Evolutionary conservation across 2,888 invertebrate species (phyloP).

Genomic region (Pollenia labialis): DNA sequence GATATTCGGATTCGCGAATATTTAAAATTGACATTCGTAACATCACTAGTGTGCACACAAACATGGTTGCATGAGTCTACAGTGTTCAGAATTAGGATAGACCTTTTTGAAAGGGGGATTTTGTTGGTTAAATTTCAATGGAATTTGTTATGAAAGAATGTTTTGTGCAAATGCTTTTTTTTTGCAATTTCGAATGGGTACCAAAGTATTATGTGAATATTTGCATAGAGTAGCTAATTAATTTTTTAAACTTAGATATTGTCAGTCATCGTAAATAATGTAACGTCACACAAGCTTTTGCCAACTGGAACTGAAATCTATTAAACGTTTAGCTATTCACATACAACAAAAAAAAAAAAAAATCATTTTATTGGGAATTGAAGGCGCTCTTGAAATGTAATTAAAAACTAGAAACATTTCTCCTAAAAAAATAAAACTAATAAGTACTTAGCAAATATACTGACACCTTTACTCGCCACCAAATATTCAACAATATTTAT

Average conservation of each 20-base stretch:
- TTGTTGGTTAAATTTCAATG: slow-evolving; percentile 41
- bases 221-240: slow-evolving; percentile 55
- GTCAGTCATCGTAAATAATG: background rate
- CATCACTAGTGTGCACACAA: background rate
- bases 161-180: slow-evolving; percentile 23
- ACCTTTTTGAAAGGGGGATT: slow-evolving; percentile 20
- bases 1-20: too few relatives aligned
- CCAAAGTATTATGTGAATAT: slow-evolving; percentile 32
- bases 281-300: background rate
- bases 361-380: background rate
- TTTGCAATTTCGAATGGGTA: slow-evolving; percentile 23
- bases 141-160: slow-evolving; percentile 46
- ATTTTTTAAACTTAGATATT: slow-evolving; percentile 37
- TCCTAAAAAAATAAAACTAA: too few relatives aligned
- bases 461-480: too few relatives aligned
- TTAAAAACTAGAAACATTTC: background rate
- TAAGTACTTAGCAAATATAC: too few relatives aligned
- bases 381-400: background rate
- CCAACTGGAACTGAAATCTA: background rate
- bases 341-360: background rate
- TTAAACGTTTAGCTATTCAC: background rate
- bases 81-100: background rate
- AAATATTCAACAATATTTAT: too few relatives aligned
- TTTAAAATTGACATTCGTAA: too few relatives aligned
- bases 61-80: background rate